Base-by-base conservation (phyloP, 2,888 invertebrate species). In the Autographa pulchrina region DNA sequence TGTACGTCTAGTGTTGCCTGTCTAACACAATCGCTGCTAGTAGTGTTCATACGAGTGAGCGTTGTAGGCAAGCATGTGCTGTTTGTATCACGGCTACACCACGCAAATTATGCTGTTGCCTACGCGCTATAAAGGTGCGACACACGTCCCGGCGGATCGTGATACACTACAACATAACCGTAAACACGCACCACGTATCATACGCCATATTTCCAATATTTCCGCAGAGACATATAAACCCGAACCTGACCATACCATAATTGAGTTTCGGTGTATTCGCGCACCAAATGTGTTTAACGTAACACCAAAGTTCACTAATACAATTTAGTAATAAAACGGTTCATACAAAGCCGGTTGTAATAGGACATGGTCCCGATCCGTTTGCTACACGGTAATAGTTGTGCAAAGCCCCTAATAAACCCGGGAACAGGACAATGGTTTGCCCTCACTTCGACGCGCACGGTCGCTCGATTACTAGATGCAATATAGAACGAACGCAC, bases 61-160 rank as follows among this genome's bases (percentile, higher is more conserved):
- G 8, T 38, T 9, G 11, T 11, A n/a, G 13, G 32, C 56, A n/a
- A 61, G 20, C 75, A 78, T 78, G 78, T 77, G 67, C 77, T 62
- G 62, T 54, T 56, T 64, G 70, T 73, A 75, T 72, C 78, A 68
- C 64, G 66, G 64, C 63, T 83, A 81, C 84, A 84, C 76, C 84
- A 82, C 80, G 74, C 78, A 86, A 83, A 86, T 84, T 86, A 83
- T 84, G 79, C 84, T 82, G 72, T 75, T 70, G 60, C 43, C 65
- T 77, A 75, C 77, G 71, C 65, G 72, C 72, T 65, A 70, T 78
- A 79, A 77, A 78, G 75, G 74, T 77, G 69, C 69, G 63, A 72
- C 72, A 75, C 67, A 71, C 60, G 75, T 48, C 41, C n/a, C 69
- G 20, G 43, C 16, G 25, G 56, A 64, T 80, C 80, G 80, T 71